Percentiles rank a stretch among this genome's conserved stretches.
phyloP scores from a whole-genome alignment of 2,113 vertebrate genomes.

The human region GRCh38 chr3:149427501-149428000 shows the following conservation, averaged over 20 bases:
- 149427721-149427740: too few species aligned
- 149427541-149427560: neutral
- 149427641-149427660: neutral
- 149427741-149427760: too few species aligned
- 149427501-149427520: neutral
- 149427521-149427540: constrained; percentile 31
- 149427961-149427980: neutral
- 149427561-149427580: neutral
- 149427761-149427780: neutral
- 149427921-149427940: rapidly evolving
- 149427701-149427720: neutral
- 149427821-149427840: neutral
- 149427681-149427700: neutral
- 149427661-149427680: neutral
- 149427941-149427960: neutral
- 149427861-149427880: neutral
- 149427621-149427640: neutral
- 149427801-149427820: neutral
- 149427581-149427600: neutral
- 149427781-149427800: neutral
- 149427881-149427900: neutral
- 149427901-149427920: neutral
- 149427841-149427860: neutral
- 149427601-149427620: neutral
- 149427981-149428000: neutral